Base-by-base conservation (phyloP, 2,888 invertebrate genomes). In the Ectropis crepuscularia region DNA sequence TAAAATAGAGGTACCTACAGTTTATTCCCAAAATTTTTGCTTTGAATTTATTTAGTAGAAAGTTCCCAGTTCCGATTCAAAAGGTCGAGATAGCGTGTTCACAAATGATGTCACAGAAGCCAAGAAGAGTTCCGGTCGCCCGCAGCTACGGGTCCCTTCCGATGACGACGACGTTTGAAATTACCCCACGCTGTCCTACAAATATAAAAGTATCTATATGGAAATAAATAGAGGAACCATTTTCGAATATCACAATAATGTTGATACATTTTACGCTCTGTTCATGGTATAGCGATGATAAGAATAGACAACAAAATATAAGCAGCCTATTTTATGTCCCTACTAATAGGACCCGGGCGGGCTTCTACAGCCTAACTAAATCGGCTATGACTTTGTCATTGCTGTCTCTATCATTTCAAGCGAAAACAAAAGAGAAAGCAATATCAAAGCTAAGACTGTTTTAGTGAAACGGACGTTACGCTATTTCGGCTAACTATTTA, bases 111-210 rank as follows among this genome's bases (percentile, higher is more conserved):
- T 65, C 76, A 72, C 76, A 74, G 70, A 68, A 73, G 70, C 75
- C 70, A 72, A 63, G 63, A 74, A 73, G 74, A 71, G 81, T 80
- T 80, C 79, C 82, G 82, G 78, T 75, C 74, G 77, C 80, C 79
- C 74, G 75, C 74, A 78, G 78, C 76, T 76, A 76, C 74, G 73
- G 73, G 76, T 73, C 76, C 77, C 80, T 83, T 80, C 79, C 81
- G 80, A 77, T 74, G 73, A 69, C 64, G 63, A 58, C 69, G 68
- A 70, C 69, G 72, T 72, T 72, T 73, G 67, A 70, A 76, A 74
- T 77, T 73, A 77, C 76, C 69, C 68, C 54, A 47, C 61, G 54
- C 54, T 39, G 57, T 45, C 64, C 49, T 37, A 62, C 60, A 55
- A 57, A 58, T 48, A 68, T 67, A 71, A 65, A 61, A 62, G 46